Evolutionary conservation across 2,888 invertebrate genomes (phyloP).

Genomic region (Drosophila atroscutellata): DNA sequence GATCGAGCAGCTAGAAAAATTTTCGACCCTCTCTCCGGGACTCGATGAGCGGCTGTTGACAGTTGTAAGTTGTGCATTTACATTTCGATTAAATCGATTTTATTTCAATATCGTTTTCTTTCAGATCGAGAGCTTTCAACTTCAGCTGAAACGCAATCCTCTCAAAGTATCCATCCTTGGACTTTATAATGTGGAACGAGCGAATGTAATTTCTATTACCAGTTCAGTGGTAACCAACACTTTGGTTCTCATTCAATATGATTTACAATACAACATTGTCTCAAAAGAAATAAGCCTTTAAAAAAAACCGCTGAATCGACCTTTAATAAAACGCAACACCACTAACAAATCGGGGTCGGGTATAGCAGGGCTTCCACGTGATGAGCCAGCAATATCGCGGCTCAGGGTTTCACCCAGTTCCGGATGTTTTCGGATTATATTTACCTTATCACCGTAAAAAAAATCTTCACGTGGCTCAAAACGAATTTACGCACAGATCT

Average conservation of each 20-base stretch:
- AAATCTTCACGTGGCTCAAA: too few species aligned
- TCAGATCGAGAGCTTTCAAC: slow-evolving; percentile 55
- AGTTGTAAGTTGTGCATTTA: slow-evolving; percentile 5
- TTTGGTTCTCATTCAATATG: slow-evolving; percentile 55
- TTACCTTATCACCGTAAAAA: too few species aligned
- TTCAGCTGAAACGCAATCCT: slow-evolving; percentile 44
- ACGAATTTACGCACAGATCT: too few species aligned
- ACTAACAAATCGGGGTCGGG: too few species aligned
- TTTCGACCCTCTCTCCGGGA: background rate
- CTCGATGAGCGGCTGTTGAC: slow-evolving; percentile 7
- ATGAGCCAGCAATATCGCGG: too few species aligned
- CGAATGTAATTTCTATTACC: slow-evolving; percentile 18
- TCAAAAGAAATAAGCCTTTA: background rate
- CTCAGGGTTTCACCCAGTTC: too few species aligned
- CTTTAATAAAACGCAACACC: too few species aligned
- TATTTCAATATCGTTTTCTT: background rate
- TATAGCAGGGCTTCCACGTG: too few species aligned
- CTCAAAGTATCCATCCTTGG: slow-evolving; percentile 21
- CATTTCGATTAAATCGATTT: too few species aligned
- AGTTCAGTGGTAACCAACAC: slow-evolving; percentile 53
- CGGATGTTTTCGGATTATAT: too few species aligned
- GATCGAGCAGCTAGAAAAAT: background rate
- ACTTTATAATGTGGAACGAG: slow-evolving; percentile 42
- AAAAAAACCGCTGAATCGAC: background rate
- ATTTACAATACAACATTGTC: slow-evolving; percentile 11